These are phyloP conservation scores for Eupeodes luniger DNA, from an alignment of 2,888 invertebrate species.

Conservation along the genomic window DNA sequence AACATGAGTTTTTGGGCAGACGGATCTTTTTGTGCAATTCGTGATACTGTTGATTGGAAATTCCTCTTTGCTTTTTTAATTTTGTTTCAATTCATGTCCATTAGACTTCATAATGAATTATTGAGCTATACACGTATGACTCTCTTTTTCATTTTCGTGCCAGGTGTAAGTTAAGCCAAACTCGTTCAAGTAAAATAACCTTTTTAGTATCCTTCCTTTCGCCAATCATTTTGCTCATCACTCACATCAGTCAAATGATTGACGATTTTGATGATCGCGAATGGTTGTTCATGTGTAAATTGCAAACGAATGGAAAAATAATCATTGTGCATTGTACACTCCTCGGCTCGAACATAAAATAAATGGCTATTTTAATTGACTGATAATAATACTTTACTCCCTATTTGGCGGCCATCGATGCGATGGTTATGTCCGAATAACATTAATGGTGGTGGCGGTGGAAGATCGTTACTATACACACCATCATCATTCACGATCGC, in stretches of 20 bases:
- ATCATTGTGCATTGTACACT: neutral
- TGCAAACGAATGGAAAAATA: slow-evolving; percentile 2
- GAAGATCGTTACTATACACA: slow-evolving; percentile 8
- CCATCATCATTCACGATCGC: slow-evolving; percentile 41
- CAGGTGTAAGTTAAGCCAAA: neutral
- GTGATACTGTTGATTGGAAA: too few relatives aligned
- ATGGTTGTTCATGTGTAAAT: neutral
- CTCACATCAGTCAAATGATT: neutral
- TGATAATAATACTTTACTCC: slow-evolving; percentile 22
- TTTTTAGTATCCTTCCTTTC: neutral
- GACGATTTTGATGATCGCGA: neutral
- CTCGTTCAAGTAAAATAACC: neutral
- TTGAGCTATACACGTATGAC: neutral
- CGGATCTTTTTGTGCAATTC: too few relatives aligned
- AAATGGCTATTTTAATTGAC: slow-evolving; percentile 35
- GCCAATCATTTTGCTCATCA: neutral
- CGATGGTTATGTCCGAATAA: neutral
- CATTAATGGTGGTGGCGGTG: slow-evolving; percentile 6
- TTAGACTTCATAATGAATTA: too few relatives aligned
- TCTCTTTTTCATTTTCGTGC: neutral
- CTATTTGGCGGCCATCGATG: slow-evolving; percentile 24
- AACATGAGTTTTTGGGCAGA: too few relatives aligned
- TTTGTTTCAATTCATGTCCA: too few relatives aligned
- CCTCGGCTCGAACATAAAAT: neutral
- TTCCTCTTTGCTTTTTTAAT: too few relatives aligned